Evolutionary conservation across 2,888 invertebrate species (phyloP).

Genomic region (Aleiodes testaceus): DNA sequence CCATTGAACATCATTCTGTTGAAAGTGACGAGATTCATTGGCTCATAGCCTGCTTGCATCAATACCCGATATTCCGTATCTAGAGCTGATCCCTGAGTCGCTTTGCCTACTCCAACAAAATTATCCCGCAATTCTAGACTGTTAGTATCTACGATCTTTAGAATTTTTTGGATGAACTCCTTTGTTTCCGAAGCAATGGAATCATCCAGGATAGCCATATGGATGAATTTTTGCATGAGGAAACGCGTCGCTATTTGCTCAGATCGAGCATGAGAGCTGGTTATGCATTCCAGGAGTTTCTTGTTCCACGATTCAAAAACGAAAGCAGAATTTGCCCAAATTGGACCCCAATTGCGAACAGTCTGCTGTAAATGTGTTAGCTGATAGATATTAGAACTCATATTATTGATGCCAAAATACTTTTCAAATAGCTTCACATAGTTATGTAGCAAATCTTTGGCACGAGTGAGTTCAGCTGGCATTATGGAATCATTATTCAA

Average conservation of each 20-base stretch:
- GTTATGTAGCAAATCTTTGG: not conserved
- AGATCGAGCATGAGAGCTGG: not conserved
- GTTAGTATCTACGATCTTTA: too few species aligned
- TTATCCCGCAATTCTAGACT: too few species aligned
- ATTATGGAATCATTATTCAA: slow-evolving; percentile 37
- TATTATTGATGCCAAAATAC: not conserved
- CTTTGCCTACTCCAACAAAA: too few species aligned
- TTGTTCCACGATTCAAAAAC: not conserved
- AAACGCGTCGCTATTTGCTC: not conserved
- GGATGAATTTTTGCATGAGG: not conserved
- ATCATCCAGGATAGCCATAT: not conserved
- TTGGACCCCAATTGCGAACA: not conserved
- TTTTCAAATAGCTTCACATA: not conserved
- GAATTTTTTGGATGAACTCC: too few species aligned
- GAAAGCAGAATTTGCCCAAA: not conserved
- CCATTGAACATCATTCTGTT: too few species aligned
- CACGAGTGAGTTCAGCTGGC: not conserved
- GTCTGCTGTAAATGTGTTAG: not conserved
- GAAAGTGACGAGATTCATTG: too few species aligned
- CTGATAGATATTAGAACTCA: not conserved
- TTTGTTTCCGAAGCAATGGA: too few species aligned
- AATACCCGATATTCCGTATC: too few species aligned
- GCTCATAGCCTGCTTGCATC: too few species aligned
- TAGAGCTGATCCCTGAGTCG: too few species aligned
- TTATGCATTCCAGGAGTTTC: not conserved